Evolutionary conservation across 35 echinoderm and acorn worm genomes (phyloP), one percentile per base, ranked within the genome.

Genomic region (Ophiothrix spiculata): DNA sequence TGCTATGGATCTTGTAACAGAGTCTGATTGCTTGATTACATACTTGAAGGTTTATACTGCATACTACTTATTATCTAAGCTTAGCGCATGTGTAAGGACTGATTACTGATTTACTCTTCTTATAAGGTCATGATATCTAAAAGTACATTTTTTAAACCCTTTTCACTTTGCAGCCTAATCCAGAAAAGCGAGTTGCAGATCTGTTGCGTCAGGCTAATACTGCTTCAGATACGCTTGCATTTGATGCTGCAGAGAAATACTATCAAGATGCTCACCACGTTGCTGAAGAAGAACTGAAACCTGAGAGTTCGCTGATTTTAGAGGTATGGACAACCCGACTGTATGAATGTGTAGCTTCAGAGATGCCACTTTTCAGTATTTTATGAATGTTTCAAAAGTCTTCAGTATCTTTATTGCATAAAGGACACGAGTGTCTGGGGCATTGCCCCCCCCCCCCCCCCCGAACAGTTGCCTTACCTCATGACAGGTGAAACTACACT

Each of bases 211-310:
- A 45, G 0, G 81, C 81, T 35, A 84, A 73, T 16, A 60, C 35
- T 23, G 81, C 81, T 3, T 21, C 34, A 36, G 49, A 84, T 25
- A 64, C 81, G 0, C 35, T 36, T 14, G 63, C 81, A 32, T 84
- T 84, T 60, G 63, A 84, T 37, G 36, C 81, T 36, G 81, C 46
- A 37, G 81, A 84, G 81, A 84, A 84, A 37, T 84, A 84, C 40
- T 84, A 64, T 38, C n/a, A 56, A 35, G 54, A 84, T 33, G 81
- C 81, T 8, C 39, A 84, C 54, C 21, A 64, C 21, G 29, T 63
- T 19, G 81, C 81, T 16, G 63, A 84, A 37, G 56, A 84, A 21
- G 69, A 28, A 64, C 46, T 84, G 16, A 36, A 31, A 0, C 35
- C 54, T 35, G 54, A 32, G 32, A 54, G 63, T 21, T 60, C 81